phyloP scores from a whole-genome alignment of 2,888 invertebrate genomes.

The Cerceris ruficornis region DNA sequence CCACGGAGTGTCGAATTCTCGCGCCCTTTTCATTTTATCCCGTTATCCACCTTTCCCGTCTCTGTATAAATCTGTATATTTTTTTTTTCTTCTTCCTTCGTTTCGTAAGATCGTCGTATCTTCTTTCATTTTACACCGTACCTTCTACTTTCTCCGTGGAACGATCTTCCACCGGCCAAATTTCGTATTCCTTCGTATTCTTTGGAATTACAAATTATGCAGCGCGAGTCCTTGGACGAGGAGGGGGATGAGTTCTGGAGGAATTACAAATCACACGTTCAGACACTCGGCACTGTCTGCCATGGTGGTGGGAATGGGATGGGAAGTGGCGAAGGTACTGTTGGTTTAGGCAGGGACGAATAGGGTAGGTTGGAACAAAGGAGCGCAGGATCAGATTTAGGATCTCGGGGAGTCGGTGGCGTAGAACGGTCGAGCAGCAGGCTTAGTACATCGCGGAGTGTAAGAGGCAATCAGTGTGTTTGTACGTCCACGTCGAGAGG shows the following conservation, averaged over 20 bases:
- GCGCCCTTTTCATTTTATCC: constrained; percentile 42
- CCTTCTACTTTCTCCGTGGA: constrained; percentile 1
- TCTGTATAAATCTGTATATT: not conserved
- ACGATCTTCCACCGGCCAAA: constrained; percentile 2
- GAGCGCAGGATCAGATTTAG: constrained; percentile 64
- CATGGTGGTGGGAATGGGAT: constrained; percentile 10
- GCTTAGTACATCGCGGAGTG: constrained; percentile 45
- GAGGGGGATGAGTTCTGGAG: constrained; percentile 57
- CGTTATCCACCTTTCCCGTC: not conserved
- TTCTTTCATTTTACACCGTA: not conserved
- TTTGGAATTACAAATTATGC: constrained; percentile 68
- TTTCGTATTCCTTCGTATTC: constrained; percentile 38
- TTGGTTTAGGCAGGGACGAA: constrained; percentile 65
- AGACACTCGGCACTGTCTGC: constrained; percentile 55
- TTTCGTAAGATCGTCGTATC: not conserved
- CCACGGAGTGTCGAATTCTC: constrained; percentile 31
- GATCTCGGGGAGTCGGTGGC: constrained; percentile 39
- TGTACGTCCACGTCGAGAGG: constrained; percentile 40
- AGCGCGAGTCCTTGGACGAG: constrained; percentile 45
- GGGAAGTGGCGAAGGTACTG: constrained; percentile 44
- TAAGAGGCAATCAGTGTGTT: constrained; percentile 63
- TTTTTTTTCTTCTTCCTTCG: not conserved
- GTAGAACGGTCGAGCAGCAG: constrained; percentile 42
- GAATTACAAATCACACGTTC: constrained; percentile 69
- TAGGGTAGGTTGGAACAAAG: constrained; percentile 62